These are phyloP conservation scores for Pemphredon lugubris DNA, from an alignment of 2,888 invertebrate genomes.

Conservation along the genomic window DNA sequence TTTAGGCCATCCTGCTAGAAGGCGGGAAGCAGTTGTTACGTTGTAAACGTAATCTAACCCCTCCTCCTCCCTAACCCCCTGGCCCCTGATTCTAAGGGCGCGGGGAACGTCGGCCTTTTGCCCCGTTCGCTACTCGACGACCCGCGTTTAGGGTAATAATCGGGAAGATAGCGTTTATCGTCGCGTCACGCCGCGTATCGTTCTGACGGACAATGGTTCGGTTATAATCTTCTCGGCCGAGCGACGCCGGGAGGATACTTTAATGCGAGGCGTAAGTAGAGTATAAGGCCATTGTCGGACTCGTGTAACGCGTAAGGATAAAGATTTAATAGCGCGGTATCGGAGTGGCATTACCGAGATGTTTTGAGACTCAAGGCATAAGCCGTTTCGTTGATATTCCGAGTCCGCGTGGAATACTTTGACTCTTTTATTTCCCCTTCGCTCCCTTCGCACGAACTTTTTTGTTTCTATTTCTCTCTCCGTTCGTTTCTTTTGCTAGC, in stretches of 20 bases:
- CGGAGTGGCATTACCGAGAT: too few species aligned
- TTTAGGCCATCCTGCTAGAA: background rate
- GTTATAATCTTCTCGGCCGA: slow-evolving; percentile 39
- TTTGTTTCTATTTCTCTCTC: too few species aligned
- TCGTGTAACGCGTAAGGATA: background rate
- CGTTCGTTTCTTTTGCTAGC: too few species aligned
- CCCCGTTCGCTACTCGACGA: background rate
- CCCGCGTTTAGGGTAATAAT: background rate
- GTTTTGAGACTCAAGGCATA: too few species aligned
- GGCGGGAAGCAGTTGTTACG: background rate
- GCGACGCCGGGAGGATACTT: slow-evolving; percentile 43
- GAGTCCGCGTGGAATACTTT: too few species aligned
- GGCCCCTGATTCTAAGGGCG: too few species aligned
- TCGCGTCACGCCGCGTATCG: slow-evolving; percentile 36
- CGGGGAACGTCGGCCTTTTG: background rate
- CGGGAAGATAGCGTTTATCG: slow-evolving; percentile 44
- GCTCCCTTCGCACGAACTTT: too few species aligned
- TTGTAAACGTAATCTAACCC: background rate
- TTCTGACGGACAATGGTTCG: slow-evolving; percentile 46
- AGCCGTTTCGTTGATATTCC: too few species aligned
- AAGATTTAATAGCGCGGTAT: background rate
- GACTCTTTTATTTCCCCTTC: too few species aligned
- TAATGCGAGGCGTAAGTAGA: too few species aligned
- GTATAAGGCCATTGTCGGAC: slow-evolving; percentile 23
- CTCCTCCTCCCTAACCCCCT: too few species aligned